phyloP scores from a whole-genome alignment of 2,113 vertebrate species.

The Heterochromis multidens region DNA sequence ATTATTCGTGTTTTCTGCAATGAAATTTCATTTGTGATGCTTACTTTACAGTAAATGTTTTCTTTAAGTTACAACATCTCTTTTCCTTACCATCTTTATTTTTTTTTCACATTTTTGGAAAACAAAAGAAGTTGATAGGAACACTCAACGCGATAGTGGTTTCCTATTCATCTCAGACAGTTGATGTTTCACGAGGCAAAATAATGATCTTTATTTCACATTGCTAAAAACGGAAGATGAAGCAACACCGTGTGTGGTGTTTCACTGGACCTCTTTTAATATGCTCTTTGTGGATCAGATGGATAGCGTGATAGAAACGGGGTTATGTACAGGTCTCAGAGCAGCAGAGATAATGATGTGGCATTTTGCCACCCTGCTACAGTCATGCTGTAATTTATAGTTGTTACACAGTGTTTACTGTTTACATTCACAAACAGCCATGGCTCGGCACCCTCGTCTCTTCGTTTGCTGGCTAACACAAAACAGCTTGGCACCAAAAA shows the following conservation, averaged over 20 bases:
- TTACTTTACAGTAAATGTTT: background rate
- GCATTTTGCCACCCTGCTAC: constrained; percentile 47
- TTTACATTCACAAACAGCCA: constrained; percentile 60
- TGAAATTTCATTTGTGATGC: background rate
- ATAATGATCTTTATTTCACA: background rate
- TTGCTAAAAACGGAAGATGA: background rate
- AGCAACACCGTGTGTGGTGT: background rate
- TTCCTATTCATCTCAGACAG: background rate
- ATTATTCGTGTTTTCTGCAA: background rate
- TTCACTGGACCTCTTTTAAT: constrained; percentile 9
- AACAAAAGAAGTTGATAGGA: background rate
- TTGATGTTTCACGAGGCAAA: background rate
- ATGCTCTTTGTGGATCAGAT: constrained; percentile 41
- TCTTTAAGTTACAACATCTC: background rate
- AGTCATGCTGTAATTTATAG: constrained; percentile 56
- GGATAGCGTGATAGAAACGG: constrained; percentile 40
- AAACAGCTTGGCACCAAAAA: constrained; percentile 38
- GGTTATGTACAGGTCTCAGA: constrained; percentile 12
- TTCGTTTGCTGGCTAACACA: background rate
- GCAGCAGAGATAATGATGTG: constrained; percentile 54
- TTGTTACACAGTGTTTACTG: constrained; percentile 52
- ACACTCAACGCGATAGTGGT: background rate
- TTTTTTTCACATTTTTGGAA: background rate
- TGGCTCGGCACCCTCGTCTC: constrained; percentile 6
- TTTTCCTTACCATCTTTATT: background rate